phyloP scores from a whole-genome alignment of 1,140 invertebrate genomes.

The Cotesia glomerata region DNA sequence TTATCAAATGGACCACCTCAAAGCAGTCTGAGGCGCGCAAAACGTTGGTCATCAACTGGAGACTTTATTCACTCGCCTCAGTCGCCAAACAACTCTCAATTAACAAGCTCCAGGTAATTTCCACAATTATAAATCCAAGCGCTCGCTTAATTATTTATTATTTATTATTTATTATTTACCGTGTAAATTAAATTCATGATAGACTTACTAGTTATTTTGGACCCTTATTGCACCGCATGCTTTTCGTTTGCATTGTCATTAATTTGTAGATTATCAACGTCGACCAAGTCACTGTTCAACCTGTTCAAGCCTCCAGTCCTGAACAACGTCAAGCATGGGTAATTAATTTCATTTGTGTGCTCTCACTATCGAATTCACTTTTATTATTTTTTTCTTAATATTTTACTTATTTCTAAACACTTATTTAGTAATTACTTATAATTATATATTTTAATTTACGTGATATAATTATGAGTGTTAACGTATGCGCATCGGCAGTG shows the following conservation, averaged over 20 bases:
- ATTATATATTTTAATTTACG: slow-evolving; percentile 64
- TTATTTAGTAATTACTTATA: slow-evolving; percentile 45
- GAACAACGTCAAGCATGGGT: slow-evolving; percentile 65
- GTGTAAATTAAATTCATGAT: not conserved
- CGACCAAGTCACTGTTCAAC: slow-evolving; percentile 68
- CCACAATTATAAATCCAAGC: slow-evolving; percentile 18
- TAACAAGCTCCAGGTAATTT: slow-evolving; percentile 66
- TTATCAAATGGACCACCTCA: slow-evolving; percentile 54
- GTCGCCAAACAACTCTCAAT: slow-evolving; percentile 57
- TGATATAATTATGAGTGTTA: slow-evolving; percentile 19
- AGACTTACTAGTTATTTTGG: slow-evolving; percentile 28
- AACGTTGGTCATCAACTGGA: slow-evolving; percentile 84
- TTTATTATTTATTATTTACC: not conserved
- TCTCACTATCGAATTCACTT: slow-evolving; percentile 21
- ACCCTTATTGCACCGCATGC: slow-evolving; percentile 46
- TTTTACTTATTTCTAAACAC: slow-evolving; percentile 46
- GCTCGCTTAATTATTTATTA: not conserved
- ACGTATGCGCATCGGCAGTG: slow-evolving; percentile 7
- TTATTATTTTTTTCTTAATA: slow-evolving; percentile 38
- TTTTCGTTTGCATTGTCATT: slow-evolving; percentile 58
- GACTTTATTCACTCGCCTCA: slow-evolving; percentile 71
- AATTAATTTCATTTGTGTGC: slow-evolving; percentile 47
- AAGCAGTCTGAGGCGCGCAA: slow-evolving; percentile 66
- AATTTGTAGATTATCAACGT: slow-evolving; percentile 64
- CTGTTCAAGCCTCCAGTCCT: slow-evolving; percentile 64